phyloP scores from a whole-genome alignment of 2,888 invertebrate species.

The Diaprepes abbreviatus region DNA sequence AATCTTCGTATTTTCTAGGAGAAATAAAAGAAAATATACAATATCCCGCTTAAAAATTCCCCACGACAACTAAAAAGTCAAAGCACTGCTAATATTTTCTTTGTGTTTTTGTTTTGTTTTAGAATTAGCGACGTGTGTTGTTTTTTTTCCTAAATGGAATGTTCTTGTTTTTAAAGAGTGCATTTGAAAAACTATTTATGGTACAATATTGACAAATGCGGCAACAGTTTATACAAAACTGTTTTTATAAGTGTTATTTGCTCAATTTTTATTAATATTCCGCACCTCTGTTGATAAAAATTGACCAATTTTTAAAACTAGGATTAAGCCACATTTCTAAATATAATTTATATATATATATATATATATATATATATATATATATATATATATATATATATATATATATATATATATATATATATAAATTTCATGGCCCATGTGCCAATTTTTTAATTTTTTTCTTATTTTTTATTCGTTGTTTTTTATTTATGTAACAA shows the following conservation, averaged over 20 bases:
- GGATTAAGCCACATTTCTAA: neutral
- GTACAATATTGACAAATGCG: conserved; percentile 53
- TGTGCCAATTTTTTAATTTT: no score
- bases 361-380: neutral
- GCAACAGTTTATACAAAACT: neutral
- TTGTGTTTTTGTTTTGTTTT: conserved; percentile 52
- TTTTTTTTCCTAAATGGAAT: conserved; percentile 49
- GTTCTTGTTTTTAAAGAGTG: conserved; percentile 45
- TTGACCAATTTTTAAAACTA: conserved; percentile 35
- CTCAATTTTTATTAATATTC: conserved; percentile 57
- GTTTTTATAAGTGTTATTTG: conserved; percentile 17
- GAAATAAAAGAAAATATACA: conserved; percentile 50
- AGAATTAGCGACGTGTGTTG: conserved; percentile 36
- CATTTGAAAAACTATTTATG: conserved; percentile 54
- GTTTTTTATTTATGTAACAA: no score
- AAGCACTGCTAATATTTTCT: conserved; percentile 46
- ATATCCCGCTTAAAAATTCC: conserved; percentile 33
- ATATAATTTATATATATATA: neutral
- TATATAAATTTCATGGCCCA: no score
- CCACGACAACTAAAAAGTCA: conserved; percentile 13
- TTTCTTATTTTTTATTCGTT: no score
- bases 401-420: no score
- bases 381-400: no score
- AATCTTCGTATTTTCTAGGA: conserved; percentile 49
- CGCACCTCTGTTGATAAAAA: conserved; percentile 58